These are phyloP conservation scores for Rhamnusium bicolor DNA, from an alignment of 2,888 invertebrate species.

Conservation along the genomic window DNA sequence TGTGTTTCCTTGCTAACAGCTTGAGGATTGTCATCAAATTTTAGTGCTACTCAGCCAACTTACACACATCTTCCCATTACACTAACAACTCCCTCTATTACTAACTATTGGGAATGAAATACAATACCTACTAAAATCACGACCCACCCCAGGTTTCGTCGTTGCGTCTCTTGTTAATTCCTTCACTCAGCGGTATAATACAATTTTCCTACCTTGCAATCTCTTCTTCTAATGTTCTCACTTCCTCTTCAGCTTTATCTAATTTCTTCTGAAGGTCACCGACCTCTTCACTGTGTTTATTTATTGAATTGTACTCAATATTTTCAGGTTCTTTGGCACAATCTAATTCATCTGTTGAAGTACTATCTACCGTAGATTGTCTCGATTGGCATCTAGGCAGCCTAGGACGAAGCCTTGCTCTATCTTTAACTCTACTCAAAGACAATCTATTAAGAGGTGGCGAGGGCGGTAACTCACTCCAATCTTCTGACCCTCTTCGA, in stretches of 20 bases:
- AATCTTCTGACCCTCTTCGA: slow-evolving; percentile 84
- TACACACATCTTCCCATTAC: too few species aligned
- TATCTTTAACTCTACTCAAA: slow-evolving; percentile 78
- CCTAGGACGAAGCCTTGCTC: slow-evolving; percentile 66
- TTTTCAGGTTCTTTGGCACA: slow-evolving; percentile 63
- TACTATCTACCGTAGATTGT: slow-evolving; percentile 78
- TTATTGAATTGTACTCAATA: slow-evolving; percentile 71
- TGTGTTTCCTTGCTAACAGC: too few species aligned
- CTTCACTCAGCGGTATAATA: too few species aligned
- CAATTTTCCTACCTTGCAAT: too few species aligned
- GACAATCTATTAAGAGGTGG: slow-evolving; percentile 77
- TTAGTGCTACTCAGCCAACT: too few species aligned
- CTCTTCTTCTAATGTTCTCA: slow-evolving; percentile 81
- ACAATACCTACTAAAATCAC: too few species aligned
- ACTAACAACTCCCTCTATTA: too few species aligned
- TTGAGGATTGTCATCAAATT: too few species aligned
- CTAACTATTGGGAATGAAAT: too few species aligned
- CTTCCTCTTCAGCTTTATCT: slow-evolving; percentile 76
- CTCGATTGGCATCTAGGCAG: slow-evolving; percentile 69
- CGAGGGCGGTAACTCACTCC: slow-evolving; percentile 84
- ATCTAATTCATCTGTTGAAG: slow-evolving; percentile 76
- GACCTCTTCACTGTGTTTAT: slow-evolving; percentile 80
- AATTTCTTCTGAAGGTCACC: slow-evolving; percentile 82
- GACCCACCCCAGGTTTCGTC: too few species aligned
- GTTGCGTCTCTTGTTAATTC: too few species aligned